Conservation (phyloP, 2,888 invertebrate genomes). For the Sphaeridia pumilis region DNA sequence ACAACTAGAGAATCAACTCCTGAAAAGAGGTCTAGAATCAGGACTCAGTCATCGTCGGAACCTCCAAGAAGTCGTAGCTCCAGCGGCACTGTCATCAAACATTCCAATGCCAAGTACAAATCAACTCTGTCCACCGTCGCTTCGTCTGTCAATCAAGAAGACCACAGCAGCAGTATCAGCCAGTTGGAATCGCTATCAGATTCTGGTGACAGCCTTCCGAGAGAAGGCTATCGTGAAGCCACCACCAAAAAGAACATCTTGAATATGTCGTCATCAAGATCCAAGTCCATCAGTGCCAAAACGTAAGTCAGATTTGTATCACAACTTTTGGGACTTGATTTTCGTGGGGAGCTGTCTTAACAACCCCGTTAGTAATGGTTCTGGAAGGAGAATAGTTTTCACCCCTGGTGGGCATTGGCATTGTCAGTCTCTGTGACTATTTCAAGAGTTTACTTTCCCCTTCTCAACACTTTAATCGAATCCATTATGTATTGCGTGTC, state of each 20-base stretch:
- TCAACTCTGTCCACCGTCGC: conserved; percentile 26
- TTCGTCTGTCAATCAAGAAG: conserved; percentile 23
- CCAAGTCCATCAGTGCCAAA: too few relatives aligned
- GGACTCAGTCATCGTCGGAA: background rate
- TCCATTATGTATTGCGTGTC: background rate
- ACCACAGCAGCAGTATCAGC: conserved; percentile 9
- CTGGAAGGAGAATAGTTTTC: too few relatives aligned
- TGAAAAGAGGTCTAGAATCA: conserved; percentile 20
- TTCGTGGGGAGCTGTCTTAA: too few relatives aligned
- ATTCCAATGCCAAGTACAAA: conserved; percentile 18
- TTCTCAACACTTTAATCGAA: conserved; percentile 16
- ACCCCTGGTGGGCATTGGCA: too few relatives aligned
- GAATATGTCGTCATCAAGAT: too few relatives aligned
- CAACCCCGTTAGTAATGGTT: too few relatives aligned
- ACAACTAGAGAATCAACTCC: conserved; percentile 36
- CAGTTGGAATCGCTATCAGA: conserved; percentile 4
- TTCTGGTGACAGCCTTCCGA: conserved; percentile 1
- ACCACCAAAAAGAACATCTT: too few relatives aligned
- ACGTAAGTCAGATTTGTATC: too few relatives aligned
- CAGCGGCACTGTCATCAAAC: background rate
- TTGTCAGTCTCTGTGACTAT: too few relatives aligned
- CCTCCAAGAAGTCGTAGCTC: background rate
- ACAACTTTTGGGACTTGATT: too few relatives aligned
- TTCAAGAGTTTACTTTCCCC: too few relatives aligned
- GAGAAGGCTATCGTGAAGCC: too few relatives aligned